Evolutionary conservation across 2,797 vertebrate species (phyloP).

Genomic region (Eulemur albifrons): DNA sequence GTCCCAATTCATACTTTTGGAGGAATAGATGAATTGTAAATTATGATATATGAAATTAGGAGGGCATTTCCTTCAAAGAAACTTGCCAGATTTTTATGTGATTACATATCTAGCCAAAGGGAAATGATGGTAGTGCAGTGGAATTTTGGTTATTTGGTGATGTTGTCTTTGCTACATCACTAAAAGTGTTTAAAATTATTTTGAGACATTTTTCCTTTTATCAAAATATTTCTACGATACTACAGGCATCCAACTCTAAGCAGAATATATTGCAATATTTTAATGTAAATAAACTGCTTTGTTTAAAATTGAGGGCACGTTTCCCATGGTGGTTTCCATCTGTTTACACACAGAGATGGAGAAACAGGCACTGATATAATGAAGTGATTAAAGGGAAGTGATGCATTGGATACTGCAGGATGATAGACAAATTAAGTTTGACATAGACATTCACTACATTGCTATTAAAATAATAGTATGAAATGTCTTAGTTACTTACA

Average conservation of each 20-base stretch:
- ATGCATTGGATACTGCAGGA: neutral
- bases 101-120: neutral
- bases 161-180: neutral
- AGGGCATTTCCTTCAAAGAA: neutral
- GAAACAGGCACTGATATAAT: neutral
- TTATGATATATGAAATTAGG: neutral
- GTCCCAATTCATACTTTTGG: neutral
- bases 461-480: neutral
- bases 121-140: neutral
- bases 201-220: slow-evolving; percentile 27
- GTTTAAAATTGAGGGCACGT: neutral
- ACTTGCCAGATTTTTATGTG: neutral
- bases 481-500: neutral
- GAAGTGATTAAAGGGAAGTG: neutral
- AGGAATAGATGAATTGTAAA: neutral
- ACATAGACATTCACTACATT: neutral
- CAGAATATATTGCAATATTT: neutral
- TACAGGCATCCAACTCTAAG: accelerated
- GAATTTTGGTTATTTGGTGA: neutral
- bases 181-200: neutral
- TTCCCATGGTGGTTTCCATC: slow-evolving; percentile 45
- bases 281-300: slow-evolving; percentile 40
- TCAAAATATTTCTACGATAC: neutral
- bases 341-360: slow-evolving; percentile 51
- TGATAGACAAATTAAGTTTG: neutral